Conservation (phyloP, 2,888 invertebrate species). For the Nephrotoma guestfalica region DNA sequence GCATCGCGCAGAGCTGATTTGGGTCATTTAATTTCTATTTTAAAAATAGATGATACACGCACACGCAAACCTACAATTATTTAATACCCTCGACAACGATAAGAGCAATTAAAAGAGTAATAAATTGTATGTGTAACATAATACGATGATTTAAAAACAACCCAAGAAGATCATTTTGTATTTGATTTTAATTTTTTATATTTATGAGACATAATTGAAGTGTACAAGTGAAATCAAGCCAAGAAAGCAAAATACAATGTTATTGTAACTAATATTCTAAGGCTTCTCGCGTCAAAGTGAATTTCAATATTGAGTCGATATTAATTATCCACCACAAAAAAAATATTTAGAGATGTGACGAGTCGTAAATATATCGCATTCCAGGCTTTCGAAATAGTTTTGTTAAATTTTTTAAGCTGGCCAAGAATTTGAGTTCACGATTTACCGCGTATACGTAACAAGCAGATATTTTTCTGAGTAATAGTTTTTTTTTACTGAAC, state of each 20-base stretch:
- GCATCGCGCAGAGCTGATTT: background rate
- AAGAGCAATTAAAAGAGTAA: background rate
- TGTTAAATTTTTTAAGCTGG: no score
- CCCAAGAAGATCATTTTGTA: background rate
- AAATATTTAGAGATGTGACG: background rate
- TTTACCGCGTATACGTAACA: no score
- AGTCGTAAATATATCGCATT: background rate
- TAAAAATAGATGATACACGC: background rate
- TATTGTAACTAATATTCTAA: background rate
- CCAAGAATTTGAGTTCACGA: no score
- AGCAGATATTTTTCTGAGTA: no score
- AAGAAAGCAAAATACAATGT: background rate
- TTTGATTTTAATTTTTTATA: background rate
- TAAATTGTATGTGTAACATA: background rate
- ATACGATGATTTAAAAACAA: background rate
- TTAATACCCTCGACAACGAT: background rate
- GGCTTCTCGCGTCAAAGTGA: background rate
- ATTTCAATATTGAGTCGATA: background rate
- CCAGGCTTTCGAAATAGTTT: background rate
- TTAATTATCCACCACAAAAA: background rate
- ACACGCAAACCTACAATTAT: background rate
- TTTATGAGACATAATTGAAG: background rate
- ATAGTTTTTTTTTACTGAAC: background rate
- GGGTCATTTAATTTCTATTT: background rate
- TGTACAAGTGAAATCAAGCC: background rate